Evolutionary conservation across 2,797 vertebrate genomes (phyloP).

Genomic region (Momotus momota): DNA sequence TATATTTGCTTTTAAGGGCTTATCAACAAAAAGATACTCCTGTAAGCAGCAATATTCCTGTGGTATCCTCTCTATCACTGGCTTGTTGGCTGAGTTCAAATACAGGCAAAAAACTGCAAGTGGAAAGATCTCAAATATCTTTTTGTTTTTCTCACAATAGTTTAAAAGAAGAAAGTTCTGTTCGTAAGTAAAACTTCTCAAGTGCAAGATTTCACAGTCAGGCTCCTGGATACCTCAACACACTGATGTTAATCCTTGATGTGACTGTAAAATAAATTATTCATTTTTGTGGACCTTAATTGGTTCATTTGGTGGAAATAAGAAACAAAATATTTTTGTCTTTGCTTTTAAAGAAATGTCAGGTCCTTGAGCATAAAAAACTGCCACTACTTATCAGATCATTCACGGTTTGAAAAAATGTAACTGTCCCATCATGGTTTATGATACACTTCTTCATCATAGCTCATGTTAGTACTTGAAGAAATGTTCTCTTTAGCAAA

Average conservation of each 20-base stretch:
- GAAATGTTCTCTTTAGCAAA: background rate
- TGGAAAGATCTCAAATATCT: background rate
- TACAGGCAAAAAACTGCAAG: background rate
- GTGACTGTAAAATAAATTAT: background rate
- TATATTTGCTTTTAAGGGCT: background rate
- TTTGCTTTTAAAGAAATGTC: background rate
- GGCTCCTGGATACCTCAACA: background rate
- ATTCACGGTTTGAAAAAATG: background rate
- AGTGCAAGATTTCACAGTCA: background rate
- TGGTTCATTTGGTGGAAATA: background rate
- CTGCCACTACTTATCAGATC: background rate
- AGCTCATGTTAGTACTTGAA: background rate
- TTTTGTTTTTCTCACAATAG: background rate
- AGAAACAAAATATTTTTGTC: background rate
- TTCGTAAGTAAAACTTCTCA: background rate
- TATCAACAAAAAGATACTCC: background rate
- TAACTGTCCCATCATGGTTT: background rate
- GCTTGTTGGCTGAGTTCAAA: background rate
- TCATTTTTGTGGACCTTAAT: background rate
- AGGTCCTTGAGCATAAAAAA: background rate
- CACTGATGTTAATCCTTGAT: accelerated
- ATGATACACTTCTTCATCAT: background rate
- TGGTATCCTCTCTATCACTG: background rate
- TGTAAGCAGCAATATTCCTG: background rate
- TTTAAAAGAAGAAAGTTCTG: background rate